Evolutionary conservation across 2,888 invertebrate species (phyloP).

Genomic region (Erebia palarica): DNA sequence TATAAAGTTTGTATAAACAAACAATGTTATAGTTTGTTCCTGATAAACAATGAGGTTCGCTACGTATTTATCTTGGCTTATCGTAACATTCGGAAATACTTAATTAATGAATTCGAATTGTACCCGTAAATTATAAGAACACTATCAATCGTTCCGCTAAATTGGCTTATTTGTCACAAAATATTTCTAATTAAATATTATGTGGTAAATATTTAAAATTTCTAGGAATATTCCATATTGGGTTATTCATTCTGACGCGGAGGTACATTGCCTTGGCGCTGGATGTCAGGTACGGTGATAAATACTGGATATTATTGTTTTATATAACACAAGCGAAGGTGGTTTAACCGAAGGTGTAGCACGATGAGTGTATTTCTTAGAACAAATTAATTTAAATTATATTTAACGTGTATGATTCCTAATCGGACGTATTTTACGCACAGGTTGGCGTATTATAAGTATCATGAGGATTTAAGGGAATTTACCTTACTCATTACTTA

Average conservation of each 20-base stretch:
- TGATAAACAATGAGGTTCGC: neutral
- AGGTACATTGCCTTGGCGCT: constrained; percentile 38
- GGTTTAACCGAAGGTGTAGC: constrained; percentile 27
- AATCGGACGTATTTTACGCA: neutral
- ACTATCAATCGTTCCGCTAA: constrained; percentile 49
- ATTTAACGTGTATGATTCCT: constrained; percentile 6
- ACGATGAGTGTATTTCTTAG: constrained; percentile 34
- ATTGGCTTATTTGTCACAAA: constrained; percentile 49
- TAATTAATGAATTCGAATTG: constrained; percentile 49
- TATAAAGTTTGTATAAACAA: constrained; percentile 7
- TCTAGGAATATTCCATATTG: constrained; percentile 40
- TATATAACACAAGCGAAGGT: constrained; percentile 43
- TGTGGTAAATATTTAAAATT: constrained; percentile 50
- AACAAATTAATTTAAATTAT: constrained; percentile 16
- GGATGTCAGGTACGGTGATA: constrained; percentile 41
- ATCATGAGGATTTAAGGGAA: neutral
- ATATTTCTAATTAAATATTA: constrained; percentile 42
- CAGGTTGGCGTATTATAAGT: neutral
- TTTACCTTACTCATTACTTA: neutral
- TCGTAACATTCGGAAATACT: constrained; percentile 15
- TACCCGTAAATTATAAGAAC: constrained; percentile 48
- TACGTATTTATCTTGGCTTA: constrained; percentile 10
- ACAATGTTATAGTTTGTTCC: constrained; percentile 14
- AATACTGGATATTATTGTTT: constrained; percentile 45
- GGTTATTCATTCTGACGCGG: constrained; percentile 39